These are phyloP conservation scores for Catharus minimus DNA, from an alignment of 2,113 vertebrate genomes.

Conservation along the genomic window DNA sequence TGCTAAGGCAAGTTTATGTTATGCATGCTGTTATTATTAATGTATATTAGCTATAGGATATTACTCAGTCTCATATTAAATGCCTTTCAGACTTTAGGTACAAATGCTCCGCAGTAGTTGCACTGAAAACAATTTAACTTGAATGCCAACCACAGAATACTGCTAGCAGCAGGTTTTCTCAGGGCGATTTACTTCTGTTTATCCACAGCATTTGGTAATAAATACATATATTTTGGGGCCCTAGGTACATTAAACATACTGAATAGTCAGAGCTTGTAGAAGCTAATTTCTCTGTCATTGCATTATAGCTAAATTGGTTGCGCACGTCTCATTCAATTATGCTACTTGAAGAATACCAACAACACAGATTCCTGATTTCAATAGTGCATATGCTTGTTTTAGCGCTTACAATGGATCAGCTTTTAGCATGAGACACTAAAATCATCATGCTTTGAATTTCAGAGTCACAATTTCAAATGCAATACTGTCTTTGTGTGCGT, in stretches of 20 bases:
- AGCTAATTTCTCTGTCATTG: slow-evolving; percentile 58
- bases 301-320: slow-evolving; percentile 40
- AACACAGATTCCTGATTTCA: slow-evolving; percentile 27
- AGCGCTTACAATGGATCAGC: slow-evolving; percentile 12
- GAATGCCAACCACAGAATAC: neutral
- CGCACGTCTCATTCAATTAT: slow-evolving; percentile 22
- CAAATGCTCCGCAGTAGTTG: neutral
- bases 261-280: slow-evolving; percentile 46
- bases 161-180: slow-evolving; percentile 7
- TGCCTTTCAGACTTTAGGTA: neutral
- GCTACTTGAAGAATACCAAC: slow-evolving; percentile 28
- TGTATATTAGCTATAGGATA: neutral
- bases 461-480: neutral
- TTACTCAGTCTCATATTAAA: neutral
- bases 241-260: slow-evolving; percentile 48
- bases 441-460: neutral
- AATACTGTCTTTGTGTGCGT: neutral
- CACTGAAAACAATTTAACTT: neutral
- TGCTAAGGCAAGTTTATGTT: neutral
- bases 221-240: slow-evolving; percentile 38
- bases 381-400: neutral
- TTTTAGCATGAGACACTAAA: slow-evolving; percentile 1
- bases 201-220: slow-evolving; percentile 28
- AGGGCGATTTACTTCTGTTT: slow-evolving; percentile 25
- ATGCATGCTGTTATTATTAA: neutral